These are phyloP conservation scores for Zaprionus capensis DNA, from an alignment of 1,140 invertebrate genomes.

Conservation along the genomic window DNA sequence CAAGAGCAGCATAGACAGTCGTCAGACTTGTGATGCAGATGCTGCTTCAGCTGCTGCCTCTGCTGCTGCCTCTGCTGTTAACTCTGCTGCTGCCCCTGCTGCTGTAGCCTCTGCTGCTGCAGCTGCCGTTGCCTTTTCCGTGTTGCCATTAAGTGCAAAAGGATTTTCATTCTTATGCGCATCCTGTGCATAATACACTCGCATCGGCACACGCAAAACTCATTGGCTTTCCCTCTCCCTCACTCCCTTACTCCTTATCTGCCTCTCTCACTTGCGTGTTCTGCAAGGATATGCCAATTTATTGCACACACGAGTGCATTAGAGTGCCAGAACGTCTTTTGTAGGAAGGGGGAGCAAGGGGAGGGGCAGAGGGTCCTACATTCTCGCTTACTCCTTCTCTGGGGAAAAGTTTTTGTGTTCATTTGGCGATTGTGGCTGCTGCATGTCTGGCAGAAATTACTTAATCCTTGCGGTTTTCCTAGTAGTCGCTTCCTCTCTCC, in stretches of 20 bases:
- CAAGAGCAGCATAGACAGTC: constrained; percentile 19
- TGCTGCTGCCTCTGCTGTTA: constrained; percentile 7
- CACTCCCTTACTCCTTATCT: not conserved
- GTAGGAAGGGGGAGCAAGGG: not conserved
- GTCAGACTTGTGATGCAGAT: constrained; percentile 9
- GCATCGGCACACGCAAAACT: constrained; percentile 75
- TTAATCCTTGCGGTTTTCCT: constrained; percentile 80
- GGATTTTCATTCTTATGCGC: constrained; percentile 82
- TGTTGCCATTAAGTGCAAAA: constrained; percentile 83
- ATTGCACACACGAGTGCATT: constrained; percentile 83
- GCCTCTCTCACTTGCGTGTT: constrained; percentile 7
- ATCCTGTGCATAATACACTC: constrained; percentile 81
- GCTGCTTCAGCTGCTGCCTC: not conserved
- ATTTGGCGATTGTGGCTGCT: constrained; percentile 81
- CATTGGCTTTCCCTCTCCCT: constrained; percentile 50
- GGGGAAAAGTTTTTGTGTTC: constrained; percentile 77
- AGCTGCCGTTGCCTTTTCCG: constrained; percentile 53
- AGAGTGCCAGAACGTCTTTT: constrained; percentile 56
- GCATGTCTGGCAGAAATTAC: constrained; percentile 82
- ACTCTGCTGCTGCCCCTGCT: constrained; percentile 7
- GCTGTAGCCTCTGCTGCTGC: constrained; percentile 18
- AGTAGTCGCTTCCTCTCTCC: constrained; percentile 47
- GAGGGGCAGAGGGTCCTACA: not conserved
- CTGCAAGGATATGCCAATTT: constrained; percentile 80
- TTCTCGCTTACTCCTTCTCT: constrained; percentile 7